phyloP scores from a whole-genome alignment of 1,140 invertebrate species.

The Drosophila serrata region DNA sequence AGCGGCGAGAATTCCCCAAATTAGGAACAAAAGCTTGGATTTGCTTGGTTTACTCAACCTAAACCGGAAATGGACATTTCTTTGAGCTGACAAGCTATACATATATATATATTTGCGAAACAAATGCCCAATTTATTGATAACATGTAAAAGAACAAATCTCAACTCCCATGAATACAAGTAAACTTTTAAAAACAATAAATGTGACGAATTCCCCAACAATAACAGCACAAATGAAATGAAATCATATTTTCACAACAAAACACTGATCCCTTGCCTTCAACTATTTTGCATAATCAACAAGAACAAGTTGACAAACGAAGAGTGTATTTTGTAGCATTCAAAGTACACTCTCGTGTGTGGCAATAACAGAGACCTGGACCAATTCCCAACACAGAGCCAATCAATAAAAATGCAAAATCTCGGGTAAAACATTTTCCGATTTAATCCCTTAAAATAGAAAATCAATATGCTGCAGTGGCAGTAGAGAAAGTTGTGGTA shows the following conservation, averaged over 20 bases:
- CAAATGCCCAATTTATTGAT: slow-evolving; percentile 8
- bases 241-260: slow-evolving; percentile 25
- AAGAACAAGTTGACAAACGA: slow-evolving; percentile 5
- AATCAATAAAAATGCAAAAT: slow-evolving; percentile 55
- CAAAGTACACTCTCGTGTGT: slow-evolving; percentile 12
- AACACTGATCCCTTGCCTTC: neutral
- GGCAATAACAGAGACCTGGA: slow-evolving; percentile 3
- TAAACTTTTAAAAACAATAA: neutral
- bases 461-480: slow-evolving; percentile 76
- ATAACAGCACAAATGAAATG: slow-evolving; percentile 12
- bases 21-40: slow-evolving; percentile 47
- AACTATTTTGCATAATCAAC: slow-evolving; percentile 26
- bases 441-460: slow-evolving; percentile 57
- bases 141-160: neutral
- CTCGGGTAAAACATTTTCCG: slow-evolving; percentile 45
- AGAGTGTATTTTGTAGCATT: neutral
- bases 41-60: slow-evolving; percentile 24
- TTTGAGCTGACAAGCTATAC: slow-evolving; percentile 8
- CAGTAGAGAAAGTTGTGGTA: slow-evolving; percentile 20
- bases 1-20: slow-evolving; percentile 46
- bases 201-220: slow-evolving; percentile 2
- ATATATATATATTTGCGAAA: slow-evolving; percentile 1
- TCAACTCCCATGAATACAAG: neutral
- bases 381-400: slow-evolving; percentile 28
- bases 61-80: slow-evolving; percentile 38